Evolutionary conservation across 2,113 vertebrate species (phyloP), one percentile per base, ranked within the genome.

Genomic region (Myotis lucifugus): DNA sequence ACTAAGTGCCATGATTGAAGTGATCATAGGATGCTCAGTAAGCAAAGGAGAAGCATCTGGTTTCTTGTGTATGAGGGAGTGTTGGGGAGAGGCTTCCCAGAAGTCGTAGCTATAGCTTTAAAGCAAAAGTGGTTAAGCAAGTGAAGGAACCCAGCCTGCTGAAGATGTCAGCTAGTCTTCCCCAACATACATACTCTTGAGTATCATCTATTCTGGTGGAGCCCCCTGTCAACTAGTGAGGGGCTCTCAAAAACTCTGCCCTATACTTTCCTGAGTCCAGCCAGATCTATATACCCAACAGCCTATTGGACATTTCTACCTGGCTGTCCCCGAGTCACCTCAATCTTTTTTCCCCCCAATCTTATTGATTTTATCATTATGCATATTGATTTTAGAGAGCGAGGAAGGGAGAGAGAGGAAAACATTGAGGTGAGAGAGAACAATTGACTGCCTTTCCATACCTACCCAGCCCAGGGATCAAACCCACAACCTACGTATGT

Each of bases 91-190:
- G 42, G 11, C 27, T 85, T 95, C 34, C 77, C 70, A 21, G 67
- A 72, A 85, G 27, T 29, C 64, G 23, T 42, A 23, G 19, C 27
- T 46, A 54, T 52, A 23, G 27, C 93, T 83, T 50, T 52, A 67
- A 92, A 64, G 72, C 64, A 85, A 79, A 85, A 77, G 19, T 72
- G 21, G 34, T 69, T 84, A 92, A 91, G 34, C 40, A 90, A 17
- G 8, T 64, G 23, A 81, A 27, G 23, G 54, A 40, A 87, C 27
- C 25, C 13, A 46, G 37, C 59, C 19, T 77, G 9, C 17, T 59
- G 23, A 66, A 54, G 76, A 86, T 46, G 2, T 72, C 42, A 85
- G 29, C 64, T 42, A n/a, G n/a, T 72, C 73, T 67, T 82, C 3
- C 15, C 37, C 12, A 18, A 50, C 23, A 56, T n/a, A 50, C 29